Base-by-base conservation (phyloP, 2,113 vertebrate species). In the Ramphastos sulfuratus region DNA sequence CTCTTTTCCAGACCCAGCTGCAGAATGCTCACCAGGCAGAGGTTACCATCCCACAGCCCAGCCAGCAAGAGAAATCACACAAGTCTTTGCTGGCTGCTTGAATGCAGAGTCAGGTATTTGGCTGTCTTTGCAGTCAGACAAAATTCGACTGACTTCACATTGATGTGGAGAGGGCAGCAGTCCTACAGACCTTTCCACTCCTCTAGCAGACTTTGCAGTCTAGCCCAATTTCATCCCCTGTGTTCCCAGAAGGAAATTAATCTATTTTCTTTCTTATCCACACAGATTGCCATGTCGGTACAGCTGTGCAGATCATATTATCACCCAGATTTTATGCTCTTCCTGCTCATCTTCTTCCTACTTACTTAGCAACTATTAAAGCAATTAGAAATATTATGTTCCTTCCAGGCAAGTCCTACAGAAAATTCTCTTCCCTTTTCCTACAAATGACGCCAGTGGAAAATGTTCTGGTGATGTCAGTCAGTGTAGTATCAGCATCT, bases 401-500 rank as follows among this genome's bases (percentile, higher is more conserved):
- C 28, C 58, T 74, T 44, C 59, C 48, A 70, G 35, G 33, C 61
- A 81, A 81, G 48, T 42, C 76, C 80, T 44, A 69, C 55, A 92
- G 77, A 94, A 95, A 86, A 75, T 30, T 48, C 70, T 54, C 48
- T 30, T 61, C 33, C 7, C 23, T 65, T 33, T 63, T 58, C 2
- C 1, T 35, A 12, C 1, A 3, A 60, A n/a, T 9, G 5, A 73
- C 69, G 79, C 54, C 83, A 92, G 76, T n/a, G 59, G 89, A 82
- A 90, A 82, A 65, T 63, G 33, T 66, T 78, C 35, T 63, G 46
- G 25, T 80, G 79, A 79, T 91, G 90, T 87, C 90, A 85, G 60
- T 27, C 21, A 64, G 63, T 12, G 63, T 48, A 61, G 83, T 59
- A 89, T 89, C 77, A 92, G 39, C 10, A 17, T 30, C 63, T 79